Evolutionary conservation across 2,797 vertebrate species (phyloP), one percentile per base, ranked within the genome.

Genomic region (Melanotaenia maccullochi): DNA sequence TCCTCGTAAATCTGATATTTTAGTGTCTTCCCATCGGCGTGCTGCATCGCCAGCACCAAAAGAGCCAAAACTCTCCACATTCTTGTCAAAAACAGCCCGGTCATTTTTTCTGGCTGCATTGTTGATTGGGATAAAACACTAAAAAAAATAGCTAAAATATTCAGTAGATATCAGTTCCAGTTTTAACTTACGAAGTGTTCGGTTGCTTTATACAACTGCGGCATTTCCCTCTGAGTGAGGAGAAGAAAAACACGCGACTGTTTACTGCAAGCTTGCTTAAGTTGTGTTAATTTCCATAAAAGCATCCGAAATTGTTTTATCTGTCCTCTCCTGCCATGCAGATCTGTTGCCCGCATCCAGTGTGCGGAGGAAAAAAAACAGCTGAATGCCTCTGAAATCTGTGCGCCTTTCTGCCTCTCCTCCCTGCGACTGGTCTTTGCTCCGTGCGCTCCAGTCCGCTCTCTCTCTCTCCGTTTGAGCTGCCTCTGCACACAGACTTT

Each of bases 1-100:
- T 99, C 98, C 93, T 99, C 98, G 16, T 95, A 96, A 64, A 99
- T 96, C 87, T 96, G 94, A 89, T 99, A 99, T 87, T 95, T 97
- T 72, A 99, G 70, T 22, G 96, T 98, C 92, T 95, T 97, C 54
- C 95, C 93, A 75, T 88, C 60, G 30, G 63, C 94, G 67, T 81
- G 75, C n/a, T 83, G 90, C 44, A 88, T 65, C 30, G 83, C 78
- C 78, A 94, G 81, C 72, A 86, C 42, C 40, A 92, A 62, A 32
- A 91, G 51, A 64, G 85, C 51, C 63, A 92, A 1, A 89, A 94
- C 69, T 87, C 90, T 89, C 79, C 77, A 91, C 63, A 73, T 93
- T 79, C 30, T 90, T 61, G 89, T 87, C 90, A 79, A 49, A 80
- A 84, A 65, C 28, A 79, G 61, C 57, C 81, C 73, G 20, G 73